phyloP scores from a whole-genome alignment of 2,113 vertebrate genomes.

The Collichthys lucidus region DNA sequence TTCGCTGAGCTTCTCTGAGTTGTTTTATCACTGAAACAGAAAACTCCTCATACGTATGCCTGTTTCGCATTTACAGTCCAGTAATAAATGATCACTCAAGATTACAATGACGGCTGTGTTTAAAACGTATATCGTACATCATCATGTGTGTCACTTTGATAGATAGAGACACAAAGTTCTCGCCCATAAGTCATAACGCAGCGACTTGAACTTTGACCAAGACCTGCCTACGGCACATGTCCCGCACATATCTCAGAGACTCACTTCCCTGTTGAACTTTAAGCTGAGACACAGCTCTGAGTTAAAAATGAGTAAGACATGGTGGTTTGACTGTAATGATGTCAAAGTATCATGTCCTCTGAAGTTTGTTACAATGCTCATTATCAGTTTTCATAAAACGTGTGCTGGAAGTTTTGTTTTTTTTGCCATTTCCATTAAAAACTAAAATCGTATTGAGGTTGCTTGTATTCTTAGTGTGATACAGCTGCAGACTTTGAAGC shows the following conservation, averaged over 20 bases:
- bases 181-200: constrained; percentile 28
- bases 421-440: background rate
- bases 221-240: constrained; percentile 30
- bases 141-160: background rate
- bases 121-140: background rate
- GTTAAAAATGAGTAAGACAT: background rate
- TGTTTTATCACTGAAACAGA: background rate
- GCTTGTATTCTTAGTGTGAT: background rate
- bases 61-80: too few species aligned
- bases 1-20: background rate
- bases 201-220: constrained; percentile 57
- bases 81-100: background rate
- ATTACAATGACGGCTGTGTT: background rate
- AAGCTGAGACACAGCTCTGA: background rate
- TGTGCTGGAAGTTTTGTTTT: background rate
- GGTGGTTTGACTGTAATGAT: background rate
- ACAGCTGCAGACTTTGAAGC: background rate
- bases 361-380: background rate
- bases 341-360: background rate
- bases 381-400: background rate
- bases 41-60: background rate
- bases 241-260: constrained; percentile 5
- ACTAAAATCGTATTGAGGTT: background rate
- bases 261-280: constrained; percentile 1
- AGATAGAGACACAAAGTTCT: constrained; percentile 18